These are phyloP conservation scores for Calameuta pallipes DNA, from an alignment of 2,888 invertebrate genomes.

Conservation along the genomic window DNA sequence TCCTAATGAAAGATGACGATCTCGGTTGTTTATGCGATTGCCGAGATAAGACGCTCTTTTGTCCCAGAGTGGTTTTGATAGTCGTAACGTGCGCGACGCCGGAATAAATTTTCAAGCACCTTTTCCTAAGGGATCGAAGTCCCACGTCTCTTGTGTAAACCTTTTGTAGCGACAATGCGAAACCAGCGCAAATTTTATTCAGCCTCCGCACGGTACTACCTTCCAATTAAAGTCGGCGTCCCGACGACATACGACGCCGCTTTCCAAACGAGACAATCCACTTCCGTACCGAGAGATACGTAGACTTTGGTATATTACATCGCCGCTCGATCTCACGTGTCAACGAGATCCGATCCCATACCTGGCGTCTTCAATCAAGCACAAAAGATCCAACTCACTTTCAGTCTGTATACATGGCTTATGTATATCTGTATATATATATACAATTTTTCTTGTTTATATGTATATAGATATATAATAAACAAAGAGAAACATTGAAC, in stretches of 20 bases:
- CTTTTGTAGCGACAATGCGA: not conserved
- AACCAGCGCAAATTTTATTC: not conserved
- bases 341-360: not conserved
- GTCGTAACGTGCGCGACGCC: not conserved
- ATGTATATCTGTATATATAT: not conserved
- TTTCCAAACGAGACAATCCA: not conserved
- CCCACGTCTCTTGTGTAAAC: not conserved
- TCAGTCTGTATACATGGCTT: not conserved
- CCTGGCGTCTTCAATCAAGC: not conserved
- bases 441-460: no score
- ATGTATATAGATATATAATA: not conserved
- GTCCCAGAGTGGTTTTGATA: conserved; percentile 46
- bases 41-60: conserved; percentile 51
- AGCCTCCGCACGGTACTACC: not conserved
- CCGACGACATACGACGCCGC: not conserved
- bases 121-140: not conserved
- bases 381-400: not conserved
- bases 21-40: conserved; percentile 55
- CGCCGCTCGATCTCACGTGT: not conserved
- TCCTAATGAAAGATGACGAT: conserved; percentile 52
- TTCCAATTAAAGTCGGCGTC: not conserved
- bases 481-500: not conserved
- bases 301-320: not conserved
- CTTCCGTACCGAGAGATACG: not conserved
- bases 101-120: not conserved